Base-by-base conservation (phyloP, 2,797 vertebrate species). In the Amniataba percoides region DNA sequence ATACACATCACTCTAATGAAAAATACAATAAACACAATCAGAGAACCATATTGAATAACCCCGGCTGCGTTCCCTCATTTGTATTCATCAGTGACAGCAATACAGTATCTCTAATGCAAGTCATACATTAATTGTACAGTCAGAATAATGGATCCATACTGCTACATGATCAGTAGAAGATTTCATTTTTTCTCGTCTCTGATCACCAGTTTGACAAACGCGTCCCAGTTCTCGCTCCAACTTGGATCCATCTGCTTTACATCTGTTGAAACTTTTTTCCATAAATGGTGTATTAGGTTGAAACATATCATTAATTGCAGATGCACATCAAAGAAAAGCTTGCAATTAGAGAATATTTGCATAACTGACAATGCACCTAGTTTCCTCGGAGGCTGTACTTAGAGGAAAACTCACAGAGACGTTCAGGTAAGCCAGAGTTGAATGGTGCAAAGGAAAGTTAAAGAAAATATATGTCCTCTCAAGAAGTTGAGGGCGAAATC, bases 21-120 rank as follows among this genome's bases (percentile, higher is more conserved):
- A 92, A 93, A 94, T 93, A 92, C 93, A 86, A 92, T 93, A 90
- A 91, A 92, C 87, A 91, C 92, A 93, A 92, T 93, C 87, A 90
- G 87, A 89, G 83, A 68, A 74, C 60, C 74, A 71, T 90, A 91
- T 91, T 87, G 91, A 92, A 90, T 89, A 91, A 88, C 86, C 86
- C 67, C 13, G 58, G 82, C 67, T 75, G 60, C 65, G 34, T 87
- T 81, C 34, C 55, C 82, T 90, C 90, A 88, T 94, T 91, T 93
- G 77, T 93, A 93, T 93, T 93, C 86, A 93, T 93, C 87, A 92
- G 75, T 90, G 93, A 84, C 85, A 85, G 83, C 91, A 89, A 89
- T 86, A 88, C 84, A 87, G 87, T 89, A 83, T 89, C 74, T 88
- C 75, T 87, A 86, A 93, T 91, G 80, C 71, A 83, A 88, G 81